A percentile compares a stretch with the other conserved stretches of the same genome.
Evolutionary conservation across 2,113 vertebrate species (phyloP).

Genomic region (Ascaphus truei): DNA sequence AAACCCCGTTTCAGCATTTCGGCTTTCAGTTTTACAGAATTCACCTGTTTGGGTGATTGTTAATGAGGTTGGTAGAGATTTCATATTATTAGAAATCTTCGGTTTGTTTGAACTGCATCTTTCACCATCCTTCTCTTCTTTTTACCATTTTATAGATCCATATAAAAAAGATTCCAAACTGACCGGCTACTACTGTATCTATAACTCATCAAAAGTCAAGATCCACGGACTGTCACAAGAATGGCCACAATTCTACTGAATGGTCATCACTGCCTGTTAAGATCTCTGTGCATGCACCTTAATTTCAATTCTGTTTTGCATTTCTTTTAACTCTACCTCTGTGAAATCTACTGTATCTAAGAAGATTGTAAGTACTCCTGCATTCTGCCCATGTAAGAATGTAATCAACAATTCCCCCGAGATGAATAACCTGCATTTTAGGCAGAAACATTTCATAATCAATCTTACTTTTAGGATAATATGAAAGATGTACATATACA

Average conservation of each 20-base stretch:
- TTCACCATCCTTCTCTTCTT: slow-evolving; percentile 21
- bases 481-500: slow-evolving; percentile 70
- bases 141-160: slow-evolving; percentile 81
- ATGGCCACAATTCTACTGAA: neutral
- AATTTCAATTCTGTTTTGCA: slow-evolving; percentile 48
- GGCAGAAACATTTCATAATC: neutral
- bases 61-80: slow-evolving; percentile 78
- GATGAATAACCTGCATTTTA: neutral
- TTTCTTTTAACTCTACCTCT: slow-evolving; percentile 74
- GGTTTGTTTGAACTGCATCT: neutral
- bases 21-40: slow-evolving; percentile 85
- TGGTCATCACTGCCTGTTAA: slow-evolving; percentile 43
- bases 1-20: slow-evolving; percentile 85
- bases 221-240: slow-evolving; percentile 2
- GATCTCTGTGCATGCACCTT: slow-evolving; percentile 61
- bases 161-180: slow-evolving; percentile 87
- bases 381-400: neutral
- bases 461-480: slow-evolving; percentile 37
- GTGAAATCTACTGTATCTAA: slow-evolving; percentile 87
- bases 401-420: slow-evolving; percentile 37
- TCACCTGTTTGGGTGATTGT: slow-evolving; percentile 94
- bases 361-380: slow-evolving; percentile 50
- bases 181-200: slow-evolving; percentile 51
- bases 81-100: neutral
- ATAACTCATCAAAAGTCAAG: slow-evolving; percentile 32